Evolutionary conservation across 2,113 vertebrate genomes (phyloP).

Genomic region (Sporophila hypoxantha): DNA sequence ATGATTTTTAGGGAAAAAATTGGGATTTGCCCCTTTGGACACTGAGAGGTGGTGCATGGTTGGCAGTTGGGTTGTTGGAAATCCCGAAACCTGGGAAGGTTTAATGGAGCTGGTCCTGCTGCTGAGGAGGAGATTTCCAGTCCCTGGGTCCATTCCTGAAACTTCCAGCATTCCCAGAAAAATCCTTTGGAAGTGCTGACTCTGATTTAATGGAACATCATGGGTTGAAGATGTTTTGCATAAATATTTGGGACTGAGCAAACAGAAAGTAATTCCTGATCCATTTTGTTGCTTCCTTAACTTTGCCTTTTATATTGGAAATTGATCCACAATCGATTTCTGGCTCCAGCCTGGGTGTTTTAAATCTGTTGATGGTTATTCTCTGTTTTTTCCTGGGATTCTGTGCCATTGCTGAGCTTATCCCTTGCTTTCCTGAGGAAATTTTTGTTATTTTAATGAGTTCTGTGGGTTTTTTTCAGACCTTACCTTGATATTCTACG

Average conservation of each 20-base stretch:
- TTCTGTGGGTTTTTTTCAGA: neutral
- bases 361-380: neutral
- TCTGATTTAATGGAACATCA: rapidly evolving
- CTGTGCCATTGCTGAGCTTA: neutral
- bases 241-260: neutral
- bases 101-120: neutral
- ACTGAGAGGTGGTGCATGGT: neutral
- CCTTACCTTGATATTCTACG: neutral
- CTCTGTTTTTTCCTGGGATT: neutral
- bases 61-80: neutral
- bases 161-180: neutral
- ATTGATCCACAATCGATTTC: neutral
- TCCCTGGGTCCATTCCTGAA: neutral
- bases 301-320: neutral
- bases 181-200: neutral
- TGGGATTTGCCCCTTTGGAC: neutral
- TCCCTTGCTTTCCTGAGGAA: too few relatives aligned
- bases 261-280: neutral
- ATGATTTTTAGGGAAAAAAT: neutral
- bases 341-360: neutral
- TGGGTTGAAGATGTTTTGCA: neutral
- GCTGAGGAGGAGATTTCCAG: neutral
- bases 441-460: neutral
- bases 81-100: rapidly evolving
- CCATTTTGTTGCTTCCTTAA: neutral